Percentiles rank a stretch among this genome's conserved stretches.
Evolutionary conservation across 2,797 vertebrate genomes (phyloP).

Genomic region (Anniella stebbinsi): DNA sequence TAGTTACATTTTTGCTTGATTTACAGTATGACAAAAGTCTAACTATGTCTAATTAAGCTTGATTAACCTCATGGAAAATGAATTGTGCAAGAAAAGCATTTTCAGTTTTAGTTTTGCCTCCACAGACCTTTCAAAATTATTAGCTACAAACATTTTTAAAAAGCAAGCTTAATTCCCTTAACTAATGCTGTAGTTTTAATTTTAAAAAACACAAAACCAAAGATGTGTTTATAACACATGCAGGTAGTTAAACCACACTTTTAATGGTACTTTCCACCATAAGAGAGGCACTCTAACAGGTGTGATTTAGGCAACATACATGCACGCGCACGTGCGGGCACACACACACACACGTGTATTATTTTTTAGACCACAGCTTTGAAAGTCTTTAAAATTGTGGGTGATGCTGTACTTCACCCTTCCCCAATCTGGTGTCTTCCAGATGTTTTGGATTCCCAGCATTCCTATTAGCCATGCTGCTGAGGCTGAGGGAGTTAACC

Average conservation of each 20-base stretch:
- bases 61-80: slow-evolving; percentile 70
- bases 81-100: slow-evolving; percentile 61
- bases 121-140: slow-evolving; percentile 10
- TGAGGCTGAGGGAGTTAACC: too few relatives aligned
- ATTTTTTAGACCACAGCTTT: too few relatives aligned
- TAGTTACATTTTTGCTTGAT: slow-evolving; percentile 71
- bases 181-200: background rate
- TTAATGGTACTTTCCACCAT: background rate
- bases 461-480: too few relatives aligned
- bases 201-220: background rate
- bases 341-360: too few relatives aligned
- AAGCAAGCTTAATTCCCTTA: background rate
- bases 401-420: too few relatives aligned
- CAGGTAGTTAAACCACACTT: background rate
- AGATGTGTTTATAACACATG: background rate
- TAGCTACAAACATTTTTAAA: slow-evolving; percentile 2
- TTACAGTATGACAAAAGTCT: slow-evolving; percentile 69
- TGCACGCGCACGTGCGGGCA: background rate
- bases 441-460: too few relatives aligned
- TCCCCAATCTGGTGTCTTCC: too few relatives aligned
- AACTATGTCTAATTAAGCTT: slow-evolving; percentile 71
- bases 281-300: background rate
- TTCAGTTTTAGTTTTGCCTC: slow-evolving; percentile 47
- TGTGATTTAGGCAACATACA: background rate
- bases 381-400: too few relatives aligned